phyloP scores from a whole-genome alignment of 2,113 vertebrate species.

The Circaetus gallicus region DNA sequence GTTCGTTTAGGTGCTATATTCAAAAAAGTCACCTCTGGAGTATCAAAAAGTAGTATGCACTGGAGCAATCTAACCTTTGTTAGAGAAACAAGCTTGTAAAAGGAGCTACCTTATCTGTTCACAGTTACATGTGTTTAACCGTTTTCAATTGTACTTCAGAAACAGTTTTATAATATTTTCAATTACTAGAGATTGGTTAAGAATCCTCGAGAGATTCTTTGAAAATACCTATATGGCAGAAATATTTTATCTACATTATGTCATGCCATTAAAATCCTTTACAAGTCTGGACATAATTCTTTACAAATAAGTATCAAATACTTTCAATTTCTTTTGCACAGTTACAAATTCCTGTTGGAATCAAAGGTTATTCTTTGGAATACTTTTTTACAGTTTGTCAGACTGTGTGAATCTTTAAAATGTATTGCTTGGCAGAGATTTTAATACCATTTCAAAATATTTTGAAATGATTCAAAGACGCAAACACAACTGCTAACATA shows the following conservation, averaged over 20 bases:
- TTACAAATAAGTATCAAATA: constrained; percentile 42
- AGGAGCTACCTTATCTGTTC: background rate
- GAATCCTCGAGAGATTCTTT: constrained; percentile 24
- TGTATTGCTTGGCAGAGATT: background rate
- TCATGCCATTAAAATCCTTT: background rate
- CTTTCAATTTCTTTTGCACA: constrained; percentile 6
- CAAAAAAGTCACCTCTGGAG: background rate
- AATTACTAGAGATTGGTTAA: background rate
- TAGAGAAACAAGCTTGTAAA: background rate
- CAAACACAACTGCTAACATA: background rate
- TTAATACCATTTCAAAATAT: constrained; percentile 39
- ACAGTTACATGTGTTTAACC: background rate
- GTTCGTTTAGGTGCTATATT: background rate
- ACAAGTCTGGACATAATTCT: constrained; percentile 4
- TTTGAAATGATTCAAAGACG: background rate
- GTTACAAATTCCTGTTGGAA: constrained; percentile 27
- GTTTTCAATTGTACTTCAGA: background rate
- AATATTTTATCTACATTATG: constrained; percentile 15
- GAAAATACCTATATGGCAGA: background rate
- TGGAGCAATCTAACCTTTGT: background rate
- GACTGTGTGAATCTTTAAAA: background rate
- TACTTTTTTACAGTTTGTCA: background rate
- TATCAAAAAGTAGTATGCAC: background rate
- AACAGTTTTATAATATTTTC: constrained; percentile 2
- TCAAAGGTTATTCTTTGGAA: background rate